Conservation (phyloP, 2,888 invertebrate genomes). For the Lasioglossum pauxillum region DNA sequence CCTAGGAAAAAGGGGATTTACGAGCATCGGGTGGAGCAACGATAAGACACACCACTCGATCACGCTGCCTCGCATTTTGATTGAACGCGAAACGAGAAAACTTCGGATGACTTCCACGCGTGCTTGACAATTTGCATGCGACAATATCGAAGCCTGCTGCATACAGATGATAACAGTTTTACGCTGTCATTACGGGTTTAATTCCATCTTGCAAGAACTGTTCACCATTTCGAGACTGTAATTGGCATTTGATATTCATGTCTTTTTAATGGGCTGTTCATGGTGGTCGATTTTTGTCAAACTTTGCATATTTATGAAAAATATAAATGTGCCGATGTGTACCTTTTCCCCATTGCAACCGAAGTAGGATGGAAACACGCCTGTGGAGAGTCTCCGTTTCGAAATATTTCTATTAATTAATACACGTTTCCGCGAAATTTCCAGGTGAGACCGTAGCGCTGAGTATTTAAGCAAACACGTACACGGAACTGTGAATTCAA, state of each 20-base stretch:
- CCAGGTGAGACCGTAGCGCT: neutral
- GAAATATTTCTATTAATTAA: neutral
- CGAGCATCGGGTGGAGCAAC: conserved; percentile 56
- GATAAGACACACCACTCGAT: conserved; percentile 72
- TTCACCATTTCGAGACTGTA: too few relatives aligned
- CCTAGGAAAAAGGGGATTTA: conserved; percentile 56
- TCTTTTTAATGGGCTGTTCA: neutral
- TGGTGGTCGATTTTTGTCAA: neutral
- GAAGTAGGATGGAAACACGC: neutral
- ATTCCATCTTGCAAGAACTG: neutral
- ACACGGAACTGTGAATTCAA: neutral
- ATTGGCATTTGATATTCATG: neutral
- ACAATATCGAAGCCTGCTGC: conserved; percentile 16
- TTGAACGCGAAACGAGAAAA: conserved; percentile 67
- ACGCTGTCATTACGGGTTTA: conserved; percentile 9
- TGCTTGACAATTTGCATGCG: conserved; percentile 55
- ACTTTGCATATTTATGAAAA: neutral
- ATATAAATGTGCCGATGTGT: neutral
- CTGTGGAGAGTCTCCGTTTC: neutral
- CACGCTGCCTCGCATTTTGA: conserved; percentile 77
- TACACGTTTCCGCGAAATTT: neutral
- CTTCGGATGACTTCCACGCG: conserved; percentile 38
- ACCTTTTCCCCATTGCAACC: neutral
- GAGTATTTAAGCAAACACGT: neutral
- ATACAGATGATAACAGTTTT: conserved; percentile 34